Evolutionary conservation across 1,140 invertebrate genomes (phyloP).

Genomic region (Euglossa dilemma): DNA sequence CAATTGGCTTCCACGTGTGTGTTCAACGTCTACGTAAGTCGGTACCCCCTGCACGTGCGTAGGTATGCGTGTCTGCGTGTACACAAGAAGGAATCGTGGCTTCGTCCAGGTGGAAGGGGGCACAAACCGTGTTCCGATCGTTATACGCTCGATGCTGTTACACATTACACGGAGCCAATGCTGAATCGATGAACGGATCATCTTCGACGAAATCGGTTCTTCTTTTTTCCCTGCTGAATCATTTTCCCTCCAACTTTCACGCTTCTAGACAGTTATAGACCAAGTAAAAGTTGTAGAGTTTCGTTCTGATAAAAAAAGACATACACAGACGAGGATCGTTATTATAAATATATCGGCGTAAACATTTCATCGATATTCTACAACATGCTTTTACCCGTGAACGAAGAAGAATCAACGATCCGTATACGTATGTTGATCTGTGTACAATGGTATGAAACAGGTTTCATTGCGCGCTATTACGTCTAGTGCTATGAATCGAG

Average conservation of each 20-base stretch:
- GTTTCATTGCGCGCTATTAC: neutral
- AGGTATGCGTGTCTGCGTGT: constrained; percentile 46
- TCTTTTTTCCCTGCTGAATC: neutral
- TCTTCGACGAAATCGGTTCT: neutral
- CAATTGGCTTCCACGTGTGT: constrained; percentile 62
- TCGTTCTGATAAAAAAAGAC: no score
- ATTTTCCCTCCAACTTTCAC: neutral
- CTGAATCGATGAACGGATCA: neutral
- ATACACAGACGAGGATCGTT: no score
- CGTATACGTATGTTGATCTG: neutral
- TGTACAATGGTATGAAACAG: neutral
- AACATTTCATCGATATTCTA: neutral
- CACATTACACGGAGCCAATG: constrained; percentile 51
- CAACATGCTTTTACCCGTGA: neutral
- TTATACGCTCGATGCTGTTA: constrained; percentile 64
- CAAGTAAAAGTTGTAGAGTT: no score
- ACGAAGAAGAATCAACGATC: neutral
- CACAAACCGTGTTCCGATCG: constrained; percentile 64
- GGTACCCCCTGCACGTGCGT: constrained; percentile 51
- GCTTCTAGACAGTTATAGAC: no score
- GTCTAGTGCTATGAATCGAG: constrained; percentile 1
- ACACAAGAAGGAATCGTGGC: constrained; percentile 62
- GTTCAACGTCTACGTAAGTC: constrained; percentile 48
- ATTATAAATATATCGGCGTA: no score
- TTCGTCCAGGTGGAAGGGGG: constrained; percentile 62